Base-by-base conservation (phyloP, 2,797 vertebrate species). In the Podargus strigoides region DNA sequence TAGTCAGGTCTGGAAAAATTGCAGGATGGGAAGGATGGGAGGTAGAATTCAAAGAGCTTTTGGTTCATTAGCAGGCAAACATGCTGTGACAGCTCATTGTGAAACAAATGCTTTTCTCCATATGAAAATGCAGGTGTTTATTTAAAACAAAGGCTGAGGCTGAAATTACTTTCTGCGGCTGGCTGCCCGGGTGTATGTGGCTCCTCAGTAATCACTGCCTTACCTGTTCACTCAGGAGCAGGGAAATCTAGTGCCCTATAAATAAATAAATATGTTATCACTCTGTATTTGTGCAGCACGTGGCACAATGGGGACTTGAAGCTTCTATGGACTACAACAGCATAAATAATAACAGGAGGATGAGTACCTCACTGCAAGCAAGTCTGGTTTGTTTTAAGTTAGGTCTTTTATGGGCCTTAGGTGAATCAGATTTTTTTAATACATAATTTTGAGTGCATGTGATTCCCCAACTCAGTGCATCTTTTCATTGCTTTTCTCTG, bases 71-170 rank as follows among this genome's bases (percentile, higher is more conserved):
- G 50, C 83, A 76, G 37, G 37, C 83, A 93, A 95, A 82, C 83
- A 63, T 93, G 96, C 88, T 95, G 86, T 67, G 93, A 81, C 94
- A 95, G 88, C 86, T 95, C 90, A 74, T 94, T 93, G 80, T 93
- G 67, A 93, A 95, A 85, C 90, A 91, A 95, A 94, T 76, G 14
- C 53, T 86, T 89, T 96, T 89, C 88, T 93, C 74, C 47, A 4
- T 86, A 90, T 76, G 84, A 96, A 95, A 96, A 95, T 90, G 70
- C 67, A 94, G 84, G 84, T 95, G 76, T 88, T 94, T 88, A 58
- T 94, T 95, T 94, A 86, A 94, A 90, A 82, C 55, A 88, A 91
- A 92, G 70, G 28, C 52, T 81, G 60, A 78, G 46, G 36, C 69
- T 90, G 85, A 69, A 93, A 95, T 90, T 81, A 42, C 52, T 96